phyloP scores from a whole-genome alignment of 2,888 invertebrate genomes.

The Cataglyphis livida region DNA sequence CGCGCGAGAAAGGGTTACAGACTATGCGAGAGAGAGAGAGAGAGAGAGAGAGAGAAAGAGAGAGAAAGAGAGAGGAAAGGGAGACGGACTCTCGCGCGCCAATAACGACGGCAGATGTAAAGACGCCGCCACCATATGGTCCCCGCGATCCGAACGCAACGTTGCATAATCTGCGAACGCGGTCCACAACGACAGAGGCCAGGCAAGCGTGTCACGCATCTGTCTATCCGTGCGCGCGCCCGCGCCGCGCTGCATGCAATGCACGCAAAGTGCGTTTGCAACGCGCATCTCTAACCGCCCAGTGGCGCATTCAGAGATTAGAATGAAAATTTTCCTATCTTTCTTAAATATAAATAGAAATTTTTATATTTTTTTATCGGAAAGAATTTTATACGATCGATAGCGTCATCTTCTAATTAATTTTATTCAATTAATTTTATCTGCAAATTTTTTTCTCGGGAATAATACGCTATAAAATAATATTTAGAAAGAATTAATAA shows the following conservation, averaged over 20 bases:
- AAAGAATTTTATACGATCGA: background rate
- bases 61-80: constrained; percentile 14
- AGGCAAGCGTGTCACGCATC: constrained; percentile 82
- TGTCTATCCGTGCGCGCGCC: constrained; percentile 71
- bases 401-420: background rate
- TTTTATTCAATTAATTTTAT: background rate
- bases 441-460: background rate
- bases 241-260: constrained; percentile 34
- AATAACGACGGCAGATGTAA: constrained; percentile 80
- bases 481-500: background rate
- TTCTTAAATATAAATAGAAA: constrained; percentile 63
- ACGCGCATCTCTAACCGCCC: constrained; percentile 39
- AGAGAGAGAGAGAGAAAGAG: constrained; percentile 45
- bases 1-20: constrained; percentile 59
- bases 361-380: background rate
- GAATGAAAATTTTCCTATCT: constrained; percentile 21
- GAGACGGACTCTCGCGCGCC: constrained; percentile 67
- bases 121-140: constrained; percentile 83
- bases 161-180: constrained; percentile 79
- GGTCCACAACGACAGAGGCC: constrained; percentile 64
- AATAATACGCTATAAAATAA: background rate
- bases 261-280: constrained; percentile 40
- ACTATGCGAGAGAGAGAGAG: constrained; percentile 50
- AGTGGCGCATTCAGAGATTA: constrained; percentile 19
- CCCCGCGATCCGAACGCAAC: constrained; percentile 65